phyloP scores from a whole-genome alignment of 2,888 invertebrate genomes.

The Cataglyphis altisquamis region DNA sequence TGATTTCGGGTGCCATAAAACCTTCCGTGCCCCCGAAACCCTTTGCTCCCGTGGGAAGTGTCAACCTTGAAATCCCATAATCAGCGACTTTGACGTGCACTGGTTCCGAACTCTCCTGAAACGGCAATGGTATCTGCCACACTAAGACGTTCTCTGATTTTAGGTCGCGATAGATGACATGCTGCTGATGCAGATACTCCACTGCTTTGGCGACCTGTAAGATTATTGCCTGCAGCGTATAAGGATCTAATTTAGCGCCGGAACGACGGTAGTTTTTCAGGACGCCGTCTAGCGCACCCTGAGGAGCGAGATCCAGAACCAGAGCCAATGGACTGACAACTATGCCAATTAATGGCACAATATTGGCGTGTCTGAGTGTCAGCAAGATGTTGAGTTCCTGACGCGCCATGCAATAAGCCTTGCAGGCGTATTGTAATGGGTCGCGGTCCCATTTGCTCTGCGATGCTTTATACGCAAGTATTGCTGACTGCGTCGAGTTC shows the following conservation, averaged over 20 bases:
- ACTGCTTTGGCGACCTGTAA: slow-evolving; percentile 97
- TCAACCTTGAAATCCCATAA: slow-evolving; percentile 97
- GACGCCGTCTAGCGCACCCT: slow-evolving; percentile 95
- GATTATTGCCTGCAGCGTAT: slow-evolving; percentile 94
- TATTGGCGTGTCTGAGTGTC: slow-evolving; percentile 95
- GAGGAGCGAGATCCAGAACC: slow-evolving; percentile 96
- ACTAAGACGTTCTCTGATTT: slow-evolving; percentile 99
- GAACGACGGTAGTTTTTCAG: slow-evolving; percentile 95
- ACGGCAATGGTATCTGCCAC: slow-evolving; percentile 97
- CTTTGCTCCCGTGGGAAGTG: slow-evolving; percentile 96
- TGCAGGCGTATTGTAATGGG: slow-evolving; percentile 96
- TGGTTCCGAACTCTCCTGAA: slow-evolving; percentile 89
- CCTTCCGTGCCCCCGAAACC: slow-evolving; percentile 99
- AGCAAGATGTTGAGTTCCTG: slow-evolving; percentile 97
- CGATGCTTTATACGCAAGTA: slow-evolving; percentile 88
- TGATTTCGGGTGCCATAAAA: slow-evolving; percentile 99
- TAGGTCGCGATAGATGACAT: slow-evolving; percentile 97
- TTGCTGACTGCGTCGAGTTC: slow-evolving; percentile 89
- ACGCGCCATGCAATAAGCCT: slow-evolving; percentile 98
- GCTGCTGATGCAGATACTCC: slow-evolving; percentile 97
- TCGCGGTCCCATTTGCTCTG: slow-evolving; percentile 97
- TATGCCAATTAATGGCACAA: slow-evolving; percentile 96
- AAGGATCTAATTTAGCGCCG: slow-evolving; percentile 93
- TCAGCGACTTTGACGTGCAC: slow-evolving; percentile 98
- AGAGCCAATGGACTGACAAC: slow-evolving; percentile 96